Evolutionary conservation across 2,888 invertebrate species (phyloP).

Genomic region (Cynaeus angustus): DNA sequence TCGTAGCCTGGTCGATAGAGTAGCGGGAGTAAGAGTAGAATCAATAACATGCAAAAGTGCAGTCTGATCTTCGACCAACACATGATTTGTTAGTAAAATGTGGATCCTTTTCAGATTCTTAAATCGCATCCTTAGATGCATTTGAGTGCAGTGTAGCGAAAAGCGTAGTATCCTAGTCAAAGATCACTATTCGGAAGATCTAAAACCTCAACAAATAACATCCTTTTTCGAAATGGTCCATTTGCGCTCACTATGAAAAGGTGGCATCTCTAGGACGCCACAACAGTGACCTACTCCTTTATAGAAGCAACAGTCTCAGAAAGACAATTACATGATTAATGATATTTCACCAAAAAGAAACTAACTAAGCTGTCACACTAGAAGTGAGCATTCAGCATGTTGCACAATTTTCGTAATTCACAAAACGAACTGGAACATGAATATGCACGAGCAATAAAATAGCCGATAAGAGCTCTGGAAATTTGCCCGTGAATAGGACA

Average conservation of each 20-base stretch:
- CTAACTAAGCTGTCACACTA: slow-evolving; percentile 8
- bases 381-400: slow-evolving; percentile 40
- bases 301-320: slow-evolving; percentile 34
- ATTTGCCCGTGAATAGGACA: slow-evolving; percentile 44
- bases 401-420: slow-evolving; percentile 41
- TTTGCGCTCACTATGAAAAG: slow-evolving; percentile 42
- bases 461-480: slow-evolving; percentile 49
- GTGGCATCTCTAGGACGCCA: slow-evolving; percentile 36
- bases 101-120: slow-evolving; percentile 26
- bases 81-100: slow-evolving; percentile 43
- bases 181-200: slow-evolving; percentile 35
- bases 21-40: slow-evolving; percentile 16
- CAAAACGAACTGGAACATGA: slow-evolving; percentile 46
- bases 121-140: slow-evolving; percentile 34
- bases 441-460: slow-evolving; percentile 48
- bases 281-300: slow-evolving; percentile 41
- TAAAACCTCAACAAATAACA: slow-evolving; percentile 44
- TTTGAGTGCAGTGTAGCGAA: slow-evolving; percentile 36
- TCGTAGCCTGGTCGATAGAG: slow-evolving; percentile 27
- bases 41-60: slow-evolving; percentile 45
- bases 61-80: slow-evolving; percentile 25
- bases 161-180: slow-evolving; percentile 39
- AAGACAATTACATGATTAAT: slow-evolving; percentile 40
- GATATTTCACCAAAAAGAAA: slow-evolving; percentile 27
- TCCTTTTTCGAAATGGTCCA: slow-evolving; percentile 37